Base-by-base conservation (phyloP, 2,888 invertebrate species). In the Latheticus oryzae region DNA sequence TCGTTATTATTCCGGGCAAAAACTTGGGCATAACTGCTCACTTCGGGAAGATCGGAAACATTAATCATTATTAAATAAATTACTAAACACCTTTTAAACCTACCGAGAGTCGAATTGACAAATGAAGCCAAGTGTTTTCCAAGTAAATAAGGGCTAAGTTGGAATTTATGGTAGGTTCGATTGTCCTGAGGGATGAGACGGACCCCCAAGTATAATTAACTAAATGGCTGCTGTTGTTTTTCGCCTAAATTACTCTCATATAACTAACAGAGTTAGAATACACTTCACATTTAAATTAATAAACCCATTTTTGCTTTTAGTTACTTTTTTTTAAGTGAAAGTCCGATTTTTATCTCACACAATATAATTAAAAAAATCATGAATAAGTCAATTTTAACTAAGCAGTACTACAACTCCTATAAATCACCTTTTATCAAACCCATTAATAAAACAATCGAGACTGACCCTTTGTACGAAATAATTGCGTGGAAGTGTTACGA, bases 91-190 rank as follows among this genome's bases (percentile, higher is more conserved):
- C 51, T 30, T 19, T 12, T 16, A 30, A 24, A 21, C 5, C 43
- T 16, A 28, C 5, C n/a, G 28, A 16, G 43, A 26, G 8, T 16
- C 16, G 11, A 48, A 37, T 35, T 50, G 50, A 38, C 38, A 50
- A 50, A 51, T 48, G 23, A 48, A 24, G 26, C 26, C 17, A 37
- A 48, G 48, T 37, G 48, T 26, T 35, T 35, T 16, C 24, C 8
- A 35, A 48, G 48, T 48, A 48, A 48, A 48, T 48, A 48, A 35
- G 48, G 26, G 26, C 13, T 9, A 37, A 48, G 48, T 30, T 24
- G 11, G 48, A 37, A 48, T 48, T 48, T 48, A 48, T 48, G 48
- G 24, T 11, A 26, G 48, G 48, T 37, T 48, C 35, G 35, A 43
- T 43, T 43, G 19, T 43, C 43, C 43, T 43, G 28, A 16, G 43